Evolutionary conservation across 2,113 vertebrate species (phyloP), one percentile per base, ranked within the genome.

Genomic region (Suricata suricatta): DNA sequence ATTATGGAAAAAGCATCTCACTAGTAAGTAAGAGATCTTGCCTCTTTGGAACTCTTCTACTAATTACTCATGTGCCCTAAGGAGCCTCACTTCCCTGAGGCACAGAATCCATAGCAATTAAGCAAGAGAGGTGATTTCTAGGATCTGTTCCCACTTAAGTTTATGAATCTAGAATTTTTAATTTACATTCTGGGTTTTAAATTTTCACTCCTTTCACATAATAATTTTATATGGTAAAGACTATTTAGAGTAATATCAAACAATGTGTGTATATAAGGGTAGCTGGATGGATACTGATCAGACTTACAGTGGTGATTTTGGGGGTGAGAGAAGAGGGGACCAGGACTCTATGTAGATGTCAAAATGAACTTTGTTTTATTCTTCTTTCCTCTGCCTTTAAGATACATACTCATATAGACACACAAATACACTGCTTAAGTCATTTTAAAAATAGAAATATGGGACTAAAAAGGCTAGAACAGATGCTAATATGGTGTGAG

Each of bases 51-150:
- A 69, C 3, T 66, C 14, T 57, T 86, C 23, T 44, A 68, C 57
- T 96, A 92, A 92, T 92, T 91, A 93, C 33, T 50, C 44, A 33
- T 83, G 81, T 77, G 52, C 54, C 63, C 27, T n/a, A 41, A 77
- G 72, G 81, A 66, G 11, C 7, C 63, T 63, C 11, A 63, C 27
- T 84, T 83, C 63, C 25, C 63, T 29, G 23, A 33, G 52, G 50
- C 38, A 47, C 0, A 14, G 14, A 88, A 82, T 92, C 63, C 35
- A 50, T 47, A 47, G 47, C 25, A 35, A 33, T 83, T 85, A 96
- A 94, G 50, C 8, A 54, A 64, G 50, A 88, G 11, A 79, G 10
- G 15, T 69, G 14, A 77, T 93, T 90, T 94, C 85, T 79, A 57
- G 66, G 16, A 82, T 77, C 14, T 29, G 0, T 95, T 66, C 14